Evolutionary conservation across 2,113 vertebrate genomes (phyloP), one percentile per base, ranked within the genome.

Genomic region (Chascanopsetta lugubris): DNA sequence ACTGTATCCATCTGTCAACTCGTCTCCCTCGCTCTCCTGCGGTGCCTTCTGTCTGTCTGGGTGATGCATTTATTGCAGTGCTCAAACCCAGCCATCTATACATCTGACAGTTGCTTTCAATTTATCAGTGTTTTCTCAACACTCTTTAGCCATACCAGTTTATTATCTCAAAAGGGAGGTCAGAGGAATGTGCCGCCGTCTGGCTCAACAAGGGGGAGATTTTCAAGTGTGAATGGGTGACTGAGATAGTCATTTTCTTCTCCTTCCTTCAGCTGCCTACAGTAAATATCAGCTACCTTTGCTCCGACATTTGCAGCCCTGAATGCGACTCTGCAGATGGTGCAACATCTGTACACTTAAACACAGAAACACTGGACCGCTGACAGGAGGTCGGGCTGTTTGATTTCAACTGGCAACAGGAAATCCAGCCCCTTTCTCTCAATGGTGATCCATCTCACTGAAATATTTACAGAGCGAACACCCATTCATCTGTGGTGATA

Each of bases 311-410:
- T 3, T 60, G 48, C 61, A 36, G 51, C 25, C 51, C 45, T 69
- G 59, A 55, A 49, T 55, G 69, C 67, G 60, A 86, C 56, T 45
- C 21, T 55, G 34, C 84, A 87, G 85, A 89, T 87, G 85, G 82
- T 49, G 61, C 75, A 80, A 79, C 87, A 90, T 84, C 85, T 90
- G 87, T 58, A 79, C 57, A 56, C 79, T 61, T 59, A 47, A 54
- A 77, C 77, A 63, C 66, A 69, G 70, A 89, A 88, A 85, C 51
- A 67, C 79, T 82, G 75, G 79, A 61, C 82, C 65, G n/a, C 71
- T 77, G 79, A 85, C 68, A 77, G 15, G 47, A 78, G 77, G 77
- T 48, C 75, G 27, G 54, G 57, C 53, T 80, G 66, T 85, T 86
- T 81, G 72, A 86, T 84, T 85, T 85, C 79, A 75, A 66, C 32